Percentiles rank a stretch among this genome's conserved stretches.
Conservation (phyloP, 2,797 vertebrate genomes). For the Sebastes diaconus region DNA sequence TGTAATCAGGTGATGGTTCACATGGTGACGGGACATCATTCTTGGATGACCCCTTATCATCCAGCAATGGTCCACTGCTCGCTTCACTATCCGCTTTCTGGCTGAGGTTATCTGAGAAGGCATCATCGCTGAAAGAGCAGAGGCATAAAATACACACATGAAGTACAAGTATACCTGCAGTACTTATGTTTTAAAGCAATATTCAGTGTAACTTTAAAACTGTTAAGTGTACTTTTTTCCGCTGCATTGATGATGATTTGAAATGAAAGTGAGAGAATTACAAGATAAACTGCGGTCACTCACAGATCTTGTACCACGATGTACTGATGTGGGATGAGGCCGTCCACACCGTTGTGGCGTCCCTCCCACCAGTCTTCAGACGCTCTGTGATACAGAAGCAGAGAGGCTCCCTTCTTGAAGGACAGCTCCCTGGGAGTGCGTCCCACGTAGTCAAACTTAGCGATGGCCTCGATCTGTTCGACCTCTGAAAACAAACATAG, state of each 20-base stretch:
- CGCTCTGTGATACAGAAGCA: constrained; percentile 91
- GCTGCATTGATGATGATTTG: not conserved
- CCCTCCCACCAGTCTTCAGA: constrained; percentile 98
- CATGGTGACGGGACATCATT: constrained; percentile 94
- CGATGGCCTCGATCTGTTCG: constrained; percentile 95
- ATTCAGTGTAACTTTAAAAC: not conserved
- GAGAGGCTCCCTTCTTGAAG: constrained; percentile 94
- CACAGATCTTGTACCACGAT: constrained; percentile 97
- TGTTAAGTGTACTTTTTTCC: not conserved
- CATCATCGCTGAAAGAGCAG: constrained; percentile 88
- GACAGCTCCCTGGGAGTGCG: constrained; percentile 91
- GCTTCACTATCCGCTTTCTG: constrained; percentile 98
- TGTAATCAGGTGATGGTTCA: constrained; percentile 91
- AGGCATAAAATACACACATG: not conserved
- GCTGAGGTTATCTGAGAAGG: constrained; percentile 96
- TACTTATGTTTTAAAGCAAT: not conserved
- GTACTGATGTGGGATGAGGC: constrained; percentile 96
- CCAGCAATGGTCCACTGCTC: constrained; percentile 94
- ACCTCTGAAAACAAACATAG: constrained; percentile 82
- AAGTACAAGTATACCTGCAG: not conserved
- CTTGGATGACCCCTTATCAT: constrained; percentile 95
- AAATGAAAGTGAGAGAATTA: not conserved
- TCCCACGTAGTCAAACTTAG: constrained; percentile 93
- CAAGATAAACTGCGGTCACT: constrained; percentile 64
- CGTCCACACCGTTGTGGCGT: constrained; percentile 93